Conservation (phyloP, 2,888 invertebrate species). For the Lampropteryx suffumata region DNA sequence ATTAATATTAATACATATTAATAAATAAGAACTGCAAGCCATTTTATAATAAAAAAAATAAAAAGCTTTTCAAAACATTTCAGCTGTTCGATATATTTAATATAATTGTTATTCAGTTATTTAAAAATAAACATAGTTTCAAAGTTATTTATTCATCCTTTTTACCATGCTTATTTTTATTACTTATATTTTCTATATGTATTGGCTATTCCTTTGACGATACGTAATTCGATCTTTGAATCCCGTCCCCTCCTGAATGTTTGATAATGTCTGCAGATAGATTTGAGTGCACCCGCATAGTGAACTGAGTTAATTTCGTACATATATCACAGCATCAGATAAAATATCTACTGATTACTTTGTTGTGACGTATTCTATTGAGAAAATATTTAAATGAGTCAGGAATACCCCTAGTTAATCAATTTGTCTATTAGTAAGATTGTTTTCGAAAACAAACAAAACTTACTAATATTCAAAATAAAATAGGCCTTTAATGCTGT, state of each 20-base stretch:
- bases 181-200: no score
- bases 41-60: no score
- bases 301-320: slow-evolving; percentile 60
- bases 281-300: slow-evolving; percentile 70
- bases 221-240: slow-evolving; percentile 41
- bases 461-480: neutral
- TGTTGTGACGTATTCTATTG: slow-evolving; percentile 37
- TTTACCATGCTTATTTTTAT: no score
- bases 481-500: no score
- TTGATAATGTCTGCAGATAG: slow-evolving; percentile 71
- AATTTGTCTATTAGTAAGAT: neutral
- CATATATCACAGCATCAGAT: slow-evolving; percentile 51
- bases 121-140: no score
- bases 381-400: slow-evolving; percentile 19
- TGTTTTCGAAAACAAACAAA: no score
- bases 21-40: no score
- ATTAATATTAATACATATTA: no score
- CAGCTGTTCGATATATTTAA: no score
- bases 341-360: slow-evolving; percentile 55
- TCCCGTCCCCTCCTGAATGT: slow-evolving; percentile 59
- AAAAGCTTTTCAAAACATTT: no score
- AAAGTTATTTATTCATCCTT: no score
- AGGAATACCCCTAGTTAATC: slow-evolving; percentile 8
- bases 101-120: no score
- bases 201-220: slow-evolving; percentile 37